Evolutionary conservation across 2,113 vertebrate genomes (phyloP).

Genomic region (Tachycineta bicolor): DNA sequence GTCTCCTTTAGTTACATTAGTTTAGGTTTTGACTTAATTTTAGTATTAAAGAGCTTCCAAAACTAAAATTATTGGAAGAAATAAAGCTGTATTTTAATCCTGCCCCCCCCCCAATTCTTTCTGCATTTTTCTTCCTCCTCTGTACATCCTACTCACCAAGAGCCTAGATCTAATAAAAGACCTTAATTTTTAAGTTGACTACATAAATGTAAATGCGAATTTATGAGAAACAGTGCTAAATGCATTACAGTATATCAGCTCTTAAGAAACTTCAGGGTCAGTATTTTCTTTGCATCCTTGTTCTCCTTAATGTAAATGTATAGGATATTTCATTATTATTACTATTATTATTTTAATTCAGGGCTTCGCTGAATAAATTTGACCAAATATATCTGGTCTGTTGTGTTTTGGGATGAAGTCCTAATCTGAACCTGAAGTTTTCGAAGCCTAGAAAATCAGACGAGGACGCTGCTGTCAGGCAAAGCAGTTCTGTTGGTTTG

Average conservation of each 20-base stretch:
- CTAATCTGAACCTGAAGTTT: background rate
- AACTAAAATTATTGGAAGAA: conserved; percentile 19
- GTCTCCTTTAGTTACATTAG: background rate
- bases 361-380: background rate
- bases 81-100: background rate
- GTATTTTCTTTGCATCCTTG: background rate
- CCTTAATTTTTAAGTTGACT: background rate
- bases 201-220: background rate
- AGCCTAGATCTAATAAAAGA: background rate
- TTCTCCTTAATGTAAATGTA: background rate
- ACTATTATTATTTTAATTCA: background rate
- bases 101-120: fast-evolving
- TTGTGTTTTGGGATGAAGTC: background rate
- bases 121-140: background rate
- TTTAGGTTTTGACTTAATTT: background rate
- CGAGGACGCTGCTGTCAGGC: fast-evolving
- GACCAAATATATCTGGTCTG: background rate
- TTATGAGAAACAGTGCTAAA: background rate
- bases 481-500: conserved; percentile 11
- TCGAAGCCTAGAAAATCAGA: background rate
- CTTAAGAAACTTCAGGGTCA: background rate
- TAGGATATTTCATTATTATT: background rate
- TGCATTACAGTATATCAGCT: background rate
- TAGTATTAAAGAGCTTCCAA: background rate
- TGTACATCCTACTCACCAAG: background rate